phyloP scores from a whole-genome alignment of 1,140 invertebrate genomes.

The Armadillidium nasatum region DNA sequence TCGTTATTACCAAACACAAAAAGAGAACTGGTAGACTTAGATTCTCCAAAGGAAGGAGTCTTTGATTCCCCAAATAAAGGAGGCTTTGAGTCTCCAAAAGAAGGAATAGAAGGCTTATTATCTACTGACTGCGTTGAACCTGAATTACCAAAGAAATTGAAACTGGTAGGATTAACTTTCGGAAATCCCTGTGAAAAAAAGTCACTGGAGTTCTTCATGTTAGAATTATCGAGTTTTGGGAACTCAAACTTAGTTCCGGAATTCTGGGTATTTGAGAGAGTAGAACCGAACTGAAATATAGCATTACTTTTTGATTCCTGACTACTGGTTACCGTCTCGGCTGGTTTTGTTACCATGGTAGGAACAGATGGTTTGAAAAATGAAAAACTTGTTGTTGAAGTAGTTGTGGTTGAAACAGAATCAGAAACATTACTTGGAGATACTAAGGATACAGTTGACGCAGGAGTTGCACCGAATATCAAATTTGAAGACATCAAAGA shows the following conservation, averaged over 20 bases:
- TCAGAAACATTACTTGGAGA: too few relatives aligned
- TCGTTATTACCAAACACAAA: not conserved
- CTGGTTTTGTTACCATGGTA: too few relatives aligned
- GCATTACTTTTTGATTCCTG: too few relatives aligned
- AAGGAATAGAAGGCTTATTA: not conserved
- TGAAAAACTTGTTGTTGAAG: too few relatives aligned
- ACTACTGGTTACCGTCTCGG: too few relatives aligned
- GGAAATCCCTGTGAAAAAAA: not conserved
- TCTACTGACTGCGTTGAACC: not conserved
- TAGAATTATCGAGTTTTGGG: not conserved
- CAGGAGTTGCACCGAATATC: too few relatives aligned
- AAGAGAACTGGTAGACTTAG: not conserved
- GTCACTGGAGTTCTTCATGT: not conserved
- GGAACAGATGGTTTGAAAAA: too few relatives aligned
- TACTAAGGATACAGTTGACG: too few relatives aligned
- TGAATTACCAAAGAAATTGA: constrained; percentile 1
- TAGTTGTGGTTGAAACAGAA: too few relatives aligned
- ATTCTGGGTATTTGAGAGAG: not conserved
- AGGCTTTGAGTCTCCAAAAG: not conserved
- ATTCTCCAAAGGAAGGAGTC: not conserved
- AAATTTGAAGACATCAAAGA: too few relatives aligned
- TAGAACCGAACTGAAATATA: not conserved
- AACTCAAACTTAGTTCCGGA: not conserved
- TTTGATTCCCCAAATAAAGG: too few relatives aligned
- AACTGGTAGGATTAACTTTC: not conserved